phyloP scores from a whole-genome alignment of 2,113 vertebrate species.

The Spea bombifrons region DNA sequence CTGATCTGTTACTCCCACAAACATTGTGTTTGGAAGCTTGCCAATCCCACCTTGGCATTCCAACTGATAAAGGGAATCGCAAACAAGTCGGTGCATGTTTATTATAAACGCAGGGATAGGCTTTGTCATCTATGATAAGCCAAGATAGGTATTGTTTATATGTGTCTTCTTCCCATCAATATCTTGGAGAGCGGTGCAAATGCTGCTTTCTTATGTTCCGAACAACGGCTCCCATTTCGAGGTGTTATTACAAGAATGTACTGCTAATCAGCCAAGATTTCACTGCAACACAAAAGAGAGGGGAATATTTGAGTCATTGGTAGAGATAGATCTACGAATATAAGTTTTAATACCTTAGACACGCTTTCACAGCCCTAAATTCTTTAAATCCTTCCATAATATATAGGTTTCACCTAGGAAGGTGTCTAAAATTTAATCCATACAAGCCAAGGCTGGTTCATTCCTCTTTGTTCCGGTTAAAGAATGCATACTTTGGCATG shows the following conservation, averaged over 20 bases:
- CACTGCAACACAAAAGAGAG: not conserved
- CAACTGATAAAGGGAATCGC: slow-evolving; percentile 58
- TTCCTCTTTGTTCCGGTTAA: slow-evolving; percentile 43
- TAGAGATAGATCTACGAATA: slow-evolving; percentile 29
- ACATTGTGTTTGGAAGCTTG: slow-evolving; percentile 54
- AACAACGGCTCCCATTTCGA: slow-evolving; percentile 21
- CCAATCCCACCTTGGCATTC: slow-evolving; percentile 61
- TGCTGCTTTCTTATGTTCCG: slow-evolving; percentile 8
- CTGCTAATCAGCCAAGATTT: slow-evolving; percentile 41
- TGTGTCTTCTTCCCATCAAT: slow-evolving; percentile 48
- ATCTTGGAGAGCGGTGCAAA: slow-evolving; percentile 46
- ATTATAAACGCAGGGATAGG: slow-evolving; percentile 58
- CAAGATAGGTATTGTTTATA: slow-evolving; percentile 52
- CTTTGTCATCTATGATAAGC: slow-evolving; percentile 60
- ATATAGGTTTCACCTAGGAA: slow-evolving; percentile 30
- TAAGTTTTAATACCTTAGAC: slow-evolving; percentile 31
- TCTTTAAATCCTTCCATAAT: slow-evolving; percentile 49
- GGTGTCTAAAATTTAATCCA: slow-evolving; percentile 38
- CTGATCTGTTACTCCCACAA: slow-evolving; percentile 53
- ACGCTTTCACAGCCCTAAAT: slow-evolving; percentile 38
- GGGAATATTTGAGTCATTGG: slow-evolving; percentile 25
- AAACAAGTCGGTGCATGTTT: slow-evolving; percentile 60
- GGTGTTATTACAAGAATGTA: slow-evolving; percentile 40
- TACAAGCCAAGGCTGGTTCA: slow-evolving; percentile 39
- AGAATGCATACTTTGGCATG: slow-evolving; percentile 44